phyloP scores from a whole-genome alignment of 2,888 invertebrate species.

The Anthophora plumipes region DNA sequence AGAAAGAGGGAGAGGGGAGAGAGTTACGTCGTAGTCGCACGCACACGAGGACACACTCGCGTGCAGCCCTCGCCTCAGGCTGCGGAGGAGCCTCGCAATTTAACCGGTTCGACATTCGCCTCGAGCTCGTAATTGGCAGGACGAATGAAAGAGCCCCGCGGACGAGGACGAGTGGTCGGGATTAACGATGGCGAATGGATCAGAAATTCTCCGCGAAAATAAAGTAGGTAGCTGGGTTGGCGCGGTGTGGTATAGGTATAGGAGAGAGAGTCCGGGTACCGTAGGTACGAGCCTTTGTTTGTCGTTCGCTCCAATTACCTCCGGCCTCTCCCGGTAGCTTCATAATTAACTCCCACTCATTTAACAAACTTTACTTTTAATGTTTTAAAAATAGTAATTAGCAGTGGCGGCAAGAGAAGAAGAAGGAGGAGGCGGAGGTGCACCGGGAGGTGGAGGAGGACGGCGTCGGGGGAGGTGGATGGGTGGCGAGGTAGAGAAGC shows the following conservation, averaged over 20 bases:
- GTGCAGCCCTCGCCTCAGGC: slow-evolving; percentile 73
- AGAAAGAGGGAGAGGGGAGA: slow-evolving; percentile 20
- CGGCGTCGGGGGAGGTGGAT: slow-evolving; percentile 24
- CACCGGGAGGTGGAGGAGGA: slow-evolving; percentile 57
- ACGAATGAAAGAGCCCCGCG: slow-evolving; percentile 79
- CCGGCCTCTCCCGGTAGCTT: slow-evolving; percentile 82
- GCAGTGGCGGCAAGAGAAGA: slow-evolving; percentile 80
- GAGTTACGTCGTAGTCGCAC: slow-evolving; percentile 66
- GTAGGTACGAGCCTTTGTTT: slow-evolving; percentile 82
- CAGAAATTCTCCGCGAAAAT: slow-evolving; percentile 81
- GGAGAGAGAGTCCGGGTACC: slow-evolving; percentile 62
- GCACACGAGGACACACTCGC: slow-evolving; percentile 72
- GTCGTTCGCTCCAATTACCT: slow-evolving; percentile 85
- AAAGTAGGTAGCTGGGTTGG: slow-evolving; percentile 74
- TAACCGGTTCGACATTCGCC: slow-evolving; percentile 76
- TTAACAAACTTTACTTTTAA: slow-evolving; percentile 85
- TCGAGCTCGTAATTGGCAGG: slow-evolving; percentile 80
- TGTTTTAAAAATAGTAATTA: slow-evolving; percentile 85
- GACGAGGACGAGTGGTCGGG: slow-evolving; percentile 76
- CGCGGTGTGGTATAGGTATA: slow-evolving; percentile 65
- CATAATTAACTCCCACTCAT: slow-evolving; percentile 85
- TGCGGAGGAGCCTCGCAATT: slow-evolving; percentile 75
- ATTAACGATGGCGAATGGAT: slow-evolving; percentile 80
- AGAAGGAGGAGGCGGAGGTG: slow-evolving; percentile 66
- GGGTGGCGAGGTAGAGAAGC: slow-evolving; percentile 44